phyloP scores from a whole-genome alignment of 2,888 invertebrate species.

The Listrodromus nycthemerus region DNA sequence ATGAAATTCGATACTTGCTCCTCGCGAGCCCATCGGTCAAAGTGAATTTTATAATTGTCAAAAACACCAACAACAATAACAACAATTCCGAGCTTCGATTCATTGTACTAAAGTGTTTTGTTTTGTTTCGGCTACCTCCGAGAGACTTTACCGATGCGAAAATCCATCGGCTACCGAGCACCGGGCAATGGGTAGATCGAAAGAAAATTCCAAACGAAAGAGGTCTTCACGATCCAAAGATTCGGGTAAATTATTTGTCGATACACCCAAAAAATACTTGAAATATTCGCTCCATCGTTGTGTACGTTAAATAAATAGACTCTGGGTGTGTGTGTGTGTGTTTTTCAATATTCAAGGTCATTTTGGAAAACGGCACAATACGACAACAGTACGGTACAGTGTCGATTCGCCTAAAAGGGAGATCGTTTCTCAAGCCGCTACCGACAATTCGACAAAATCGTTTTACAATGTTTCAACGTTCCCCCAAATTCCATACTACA shows the following conservation, averaged over 20 bases:
- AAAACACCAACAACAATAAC: no score
- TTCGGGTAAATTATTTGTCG: slow-evolving; percentile 28
- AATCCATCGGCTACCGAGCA: background rate
- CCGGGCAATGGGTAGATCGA: slow-evolving; percentile 51
- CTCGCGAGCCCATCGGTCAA: no score
- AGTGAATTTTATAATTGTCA: no score
- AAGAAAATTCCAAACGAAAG: slow-evolving; percentile 43
- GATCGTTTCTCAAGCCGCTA: slow-evolving; percentile 2
- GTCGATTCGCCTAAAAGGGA: background rate
- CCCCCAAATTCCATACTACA: slow-evolving; percentile 85
- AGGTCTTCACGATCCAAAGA: slow-evolving; percentile 48
- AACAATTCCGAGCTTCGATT: no score
- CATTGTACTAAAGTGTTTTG: no score
- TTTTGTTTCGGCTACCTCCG: no score
- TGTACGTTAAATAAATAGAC: background rate
- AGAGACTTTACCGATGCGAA: no score
- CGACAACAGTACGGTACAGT: background rate
- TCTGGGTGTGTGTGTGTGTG: no score
- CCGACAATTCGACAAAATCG: slow-evolving; percentile 14
- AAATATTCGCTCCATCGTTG: background rate
- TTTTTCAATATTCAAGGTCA: slow-evolving; percentile 8
- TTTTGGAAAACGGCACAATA: slow-evolving; percentile 25
- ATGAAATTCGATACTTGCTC: no score
- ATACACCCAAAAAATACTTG: background rate
- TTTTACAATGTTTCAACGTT: slow-evolving; percentile 35